Base-by-base conservation (phyloP, 1,140 invertebrate genomes). In the Macrobrachium nipponense region DNA sequence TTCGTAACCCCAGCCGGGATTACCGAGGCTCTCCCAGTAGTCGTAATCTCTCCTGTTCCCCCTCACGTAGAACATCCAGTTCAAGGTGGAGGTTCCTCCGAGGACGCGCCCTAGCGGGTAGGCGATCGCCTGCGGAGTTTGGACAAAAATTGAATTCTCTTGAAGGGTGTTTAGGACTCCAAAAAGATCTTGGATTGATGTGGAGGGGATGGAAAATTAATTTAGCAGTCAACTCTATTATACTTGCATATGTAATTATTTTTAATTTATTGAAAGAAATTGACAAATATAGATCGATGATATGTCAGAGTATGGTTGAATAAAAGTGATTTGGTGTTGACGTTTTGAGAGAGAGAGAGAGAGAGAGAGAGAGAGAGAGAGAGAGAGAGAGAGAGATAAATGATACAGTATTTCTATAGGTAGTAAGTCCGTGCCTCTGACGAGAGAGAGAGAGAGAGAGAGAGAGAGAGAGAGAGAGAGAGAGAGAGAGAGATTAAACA, bases 21-120 rank as follows among this genome's bases (percentile, higher is more conserved):
- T 98, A 0, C 98, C 98, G 75, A 96, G 91, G 10, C 91, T 91
- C 23, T 95, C 95, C 98, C 98, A 99, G 15, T 95, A 92, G 90
- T 99, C 97, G 91, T 98, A 99, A 90, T 99, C 98, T 70, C 93
- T 94, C 12, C 95, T 94, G 90, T 99, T 98, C 20, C 98, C 98
- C 8, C 83, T 27, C 18, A 86, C 83, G 14, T 61, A 80, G 66
- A 86, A 80, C 83, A 86, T 75, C 15, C 68, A 99, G 91, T 99
- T 99, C 0, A 99, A 92, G 0, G 98, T 96, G 5, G 94, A 95
- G 1, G 94, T 95, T 12, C 94, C 94, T 27, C 93, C 94, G 80
- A 91, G 91, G 0, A 95, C 94, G 90, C 95, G 95, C n/a, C 96
- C 96, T 43, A 96, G 91, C 0, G 97, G 96, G 96, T 96, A 97